Conservation (phyloP, 2,888 invertebrate genomes). For the Melieria crassipennis region DNA sequence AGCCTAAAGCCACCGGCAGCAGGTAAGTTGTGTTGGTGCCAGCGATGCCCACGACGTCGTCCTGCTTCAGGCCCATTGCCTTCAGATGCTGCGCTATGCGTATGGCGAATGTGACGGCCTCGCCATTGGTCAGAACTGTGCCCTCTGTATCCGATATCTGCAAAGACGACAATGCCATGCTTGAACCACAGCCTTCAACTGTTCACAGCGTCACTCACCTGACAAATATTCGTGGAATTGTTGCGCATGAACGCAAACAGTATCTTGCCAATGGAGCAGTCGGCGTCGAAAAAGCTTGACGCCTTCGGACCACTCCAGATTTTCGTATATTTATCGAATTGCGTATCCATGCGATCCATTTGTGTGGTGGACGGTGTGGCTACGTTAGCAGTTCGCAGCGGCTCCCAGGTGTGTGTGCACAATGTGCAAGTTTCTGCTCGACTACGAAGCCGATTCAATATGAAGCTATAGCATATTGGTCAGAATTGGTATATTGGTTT, state of each 20-base stretch:
- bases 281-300: constrained; percentile 55
- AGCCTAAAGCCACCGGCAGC: constrained; percentile 58
- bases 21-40: constrained; percentile 57
- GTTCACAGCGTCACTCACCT: constrained; percentile 43
- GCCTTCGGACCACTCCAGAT: constrained; percentile 60
- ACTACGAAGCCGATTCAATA: constrained; percentile 29
- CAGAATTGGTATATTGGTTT: constrained; percentile 27
- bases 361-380: constrained; percentile 8
- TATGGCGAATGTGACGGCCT: constrained; percentile 56
- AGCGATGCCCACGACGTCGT: constrained; percentile 60
- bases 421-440: constrained; percentile 19
- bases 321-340: constrained; percentile 61
- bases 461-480: constrained; percentile 7
- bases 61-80: constrained; percentile 53
- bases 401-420: constrained; percentile 2
- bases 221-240: constrained; percentile 55
- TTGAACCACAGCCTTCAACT: background rate
- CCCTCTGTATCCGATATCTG: constrained; percentile 61
- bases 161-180: background rate
- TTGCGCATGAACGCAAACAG: constrained; percentile 59
- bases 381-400: background rate
- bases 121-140: constrained; percentile 54
- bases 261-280: constrained; percentile 60
- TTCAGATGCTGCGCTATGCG: constrained; percentile 60
- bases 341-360: constrained; percentile 53